Conservation (phyloP, 2,113 vertebrate genomes). For the Circaetus gallicus region DNA sequence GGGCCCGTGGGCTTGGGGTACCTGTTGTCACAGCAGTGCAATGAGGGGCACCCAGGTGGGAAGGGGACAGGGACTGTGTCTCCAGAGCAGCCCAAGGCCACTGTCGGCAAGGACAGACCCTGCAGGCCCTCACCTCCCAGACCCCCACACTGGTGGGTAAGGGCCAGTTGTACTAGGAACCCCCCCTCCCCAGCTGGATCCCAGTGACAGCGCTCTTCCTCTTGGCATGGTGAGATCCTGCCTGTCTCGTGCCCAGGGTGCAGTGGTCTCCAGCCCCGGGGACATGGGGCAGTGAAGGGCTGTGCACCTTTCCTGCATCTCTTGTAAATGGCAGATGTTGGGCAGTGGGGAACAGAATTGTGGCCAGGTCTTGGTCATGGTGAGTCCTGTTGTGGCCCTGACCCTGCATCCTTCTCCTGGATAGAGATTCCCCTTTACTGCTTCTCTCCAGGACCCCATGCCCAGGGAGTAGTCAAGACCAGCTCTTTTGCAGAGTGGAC, state of each 20-base stretch:
- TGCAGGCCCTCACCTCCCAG: neutral
- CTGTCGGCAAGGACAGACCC: neutral
- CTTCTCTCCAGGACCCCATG: neutral
- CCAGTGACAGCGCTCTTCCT: neutral
- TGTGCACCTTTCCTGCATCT: neutral
- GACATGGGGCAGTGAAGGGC: neutral
- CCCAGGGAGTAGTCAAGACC: neutral
- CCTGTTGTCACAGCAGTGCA: neutral
- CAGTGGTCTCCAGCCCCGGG: neutral
- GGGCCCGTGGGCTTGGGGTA: neutral
- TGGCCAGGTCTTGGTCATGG: neutral
- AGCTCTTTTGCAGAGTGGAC: neutral
- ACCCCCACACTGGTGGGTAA: accelerated
- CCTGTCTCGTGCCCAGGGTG: neutral
- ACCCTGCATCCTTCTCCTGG: neutral
- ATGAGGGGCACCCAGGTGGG: neutral
- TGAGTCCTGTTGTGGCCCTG: neutral
- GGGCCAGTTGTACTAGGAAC: neutral
- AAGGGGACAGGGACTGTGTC: neutral
- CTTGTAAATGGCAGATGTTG: neutral
- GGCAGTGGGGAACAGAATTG: accelerated
- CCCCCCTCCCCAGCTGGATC: no score
- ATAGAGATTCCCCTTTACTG: neutral
- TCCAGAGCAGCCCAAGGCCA: neutral
- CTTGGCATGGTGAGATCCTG: neutral